Conservation (phyloP, 2,888 invertebrate species). For the Lamproptera curius region DNA sequence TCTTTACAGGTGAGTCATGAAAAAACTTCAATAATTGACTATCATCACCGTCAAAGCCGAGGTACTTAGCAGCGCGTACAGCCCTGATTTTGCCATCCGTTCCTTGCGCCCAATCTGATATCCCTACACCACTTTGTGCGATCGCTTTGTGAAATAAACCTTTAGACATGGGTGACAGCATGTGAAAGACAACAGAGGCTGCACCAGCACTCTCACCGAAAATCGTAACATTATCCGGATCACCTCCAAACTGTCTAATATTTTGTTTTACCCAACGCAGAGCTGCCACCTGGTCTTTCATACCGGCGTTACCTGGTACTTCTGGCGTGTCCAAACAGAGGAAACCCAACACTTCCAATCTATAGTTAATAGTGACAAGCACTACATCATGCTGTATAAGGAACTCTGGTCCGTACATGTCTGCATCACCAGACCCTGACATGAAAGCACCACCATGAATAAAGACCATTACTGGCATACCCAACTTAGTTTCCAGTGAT, state of each 20-base stretch:
- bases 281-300: slow-evolving; percentile 50
- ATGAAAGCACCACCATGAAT: slow-evolving; percentile 53
- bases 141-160: slow-evolving; percentile 50
- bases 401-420: slow-evolving; percentile 45
- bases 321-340: slow-evolving; percentile 42
- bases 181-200: slow-evolving; percentile 44
- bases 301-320: slow-evolving; percentile 50
- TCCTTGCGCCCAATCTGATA: slow-evolving; percentile 32
- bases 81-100: slow-evolving; percentile 29
- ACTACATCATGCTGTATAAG: slow-evolving; percentile 51
- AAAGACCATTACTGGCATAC: slow-evolving; percentile 53
- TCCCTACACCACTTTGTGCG: slow-evolving; percentile 43
- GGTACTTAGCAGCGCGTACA: slow-evolving; percentile 29
- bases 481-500: slow-evolving; percentile 28
- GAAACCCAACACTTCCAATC: slow-evolving; percentile 49
- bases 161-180: slow-evolving; percentile 49
- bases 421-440: slow-evolving; percentile 42
- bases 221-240: slow-evolving; percentile 43
- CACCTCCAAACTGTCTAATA: slow-evolving; percentile 42
- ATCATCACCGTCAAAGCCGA: slow-evolving; percentile 33
- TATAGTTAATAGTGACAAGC: slow-evolving; percentile 55
- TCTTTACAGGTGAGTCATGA: slow-evolving; percentile 27
- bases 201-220: slow-evolving; percentile 55
- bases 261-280: slow-evolving; percentile 44
- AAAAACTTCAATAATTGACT: slow-evolving; percentile 33